phyloP scores from a whole-genome alignment of 2,888 invertebrate species.

The Charanyca ferruginea region DNA sequence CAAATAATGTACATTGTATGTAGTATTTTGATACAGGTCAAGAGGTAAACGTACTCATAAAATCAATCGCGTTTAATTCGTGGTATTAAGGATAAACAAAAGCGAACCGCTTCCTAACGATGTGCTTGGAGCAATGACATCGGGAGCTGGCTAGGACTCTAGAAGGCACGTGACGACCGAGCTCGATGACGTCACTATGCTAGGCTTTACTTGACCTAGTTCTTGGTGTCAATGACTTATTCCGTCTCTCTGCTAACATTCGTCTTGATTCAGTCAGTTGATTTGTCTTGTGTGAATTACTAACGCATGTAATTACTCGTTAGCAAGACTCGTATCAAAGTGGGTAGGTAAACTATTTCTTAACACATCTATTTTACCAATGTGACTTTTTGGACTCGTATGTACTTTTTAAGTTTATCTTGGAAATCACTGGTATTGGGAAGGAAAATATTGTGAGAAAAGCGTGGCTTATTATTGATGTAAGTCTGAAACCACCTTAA shows the following conservation, averaged over 20 bases:
- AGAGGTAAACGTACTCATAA: no score
- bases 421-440: no score
- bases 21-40: no score
- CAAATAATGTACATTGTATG: no score
- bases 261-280: slow-evolving; percentile 5
- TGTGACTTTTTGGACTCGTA: neutral
- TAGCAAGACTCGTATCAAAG: neutral
- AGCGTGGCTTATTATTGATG: neutral
- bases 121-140: slow-evolving; percentile 39
- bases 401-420: neutral
- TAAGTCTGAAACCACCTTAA: neutral
- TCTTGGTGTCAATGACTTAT: slow-evolving; percentile 31
- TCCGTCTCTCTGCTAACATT: neutral
- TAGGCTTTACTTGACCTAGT: slow-evolving; percentile 26
- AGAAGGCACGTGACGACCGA: slow-evolving; percentile 12
- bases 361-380: neutral
- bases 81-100: slow-evolving; percentile 21
- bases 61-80: slow-evolving; percentile 20
- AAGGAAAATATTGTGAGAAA: no score
- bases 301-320: neutral
- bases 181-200: slow-evolving; percentile 21
- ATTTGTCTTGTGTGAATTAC: slow-evolving; percentile 4
- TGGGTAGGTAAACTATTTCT: neutral
- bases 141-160: slow-evolving; percentile 23
- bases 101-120: slow-evolving; percentile 23